Percentiles rank a stretch among this genome's conserved stretches.
These are phyloP conservation scores for Rhopalosiphum padi DNA, from an alignment of 1,140 invertebrate species.

Conservation along the genomic window DNA sequence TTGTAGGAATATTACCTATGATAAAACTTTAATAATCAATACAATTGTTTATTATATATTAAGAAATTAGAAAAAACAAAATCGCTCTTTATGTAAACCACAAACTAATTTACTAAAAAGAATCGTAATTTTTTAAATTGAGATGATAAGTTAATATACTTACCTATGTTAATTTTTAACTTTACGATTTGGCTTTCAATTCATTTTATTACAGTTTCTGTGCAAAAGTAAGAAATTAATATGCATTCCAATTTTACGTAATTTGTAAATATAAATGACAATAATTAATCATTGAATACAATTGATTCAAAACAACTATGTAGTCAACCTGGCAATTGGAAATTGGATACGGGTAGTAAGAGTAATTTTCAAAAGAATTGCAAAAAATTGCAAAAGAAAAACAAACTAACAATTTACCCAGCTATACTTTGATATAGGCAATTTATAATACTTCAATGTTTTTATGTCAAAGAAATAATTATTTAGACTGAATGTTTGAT, in stretches of 20 bases:
- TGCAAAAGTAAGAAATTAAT: background rate
- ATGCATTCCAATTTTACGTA: background rate
- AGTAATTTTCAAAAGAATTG: background rate
- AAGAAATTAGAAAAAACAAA: too few relatives aligned
- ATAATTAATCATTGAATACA: background rate
- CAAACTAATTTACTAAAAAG: too few relatives aligned
- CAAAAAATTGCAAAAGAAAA: background rate
- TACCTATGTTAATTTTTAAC: too few relatives aligned
- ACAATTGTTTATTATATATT: too few relatives aligned
- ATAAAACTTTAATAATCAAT: too few relatives aligned
- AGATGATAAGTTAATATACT: too few relatives aligned
- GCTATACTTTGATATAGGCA: background rate
- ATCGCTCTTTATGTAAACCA: too few relatives aligned
- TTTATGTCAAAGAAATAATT: background rate
- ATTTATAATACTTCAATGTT: background rate
- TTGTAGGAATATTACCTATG: too few relatives aligned
- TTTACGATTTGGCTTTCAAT: too few relatives aligned
- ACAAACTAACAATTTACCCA: background rate
- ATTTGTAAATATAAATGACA: too few relatives aligned
- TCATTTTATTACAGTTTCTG: background rate
- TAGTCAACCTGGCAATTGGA: background rate
- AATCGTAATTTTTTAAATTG: too few relatives aligned
- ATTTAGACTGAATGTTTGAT: background rate
- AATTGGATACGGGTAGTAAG: background rate
- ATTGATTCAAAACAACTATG: background rate